phyloP scores from a whole-genome alignment of 2,113 vertebrate species.

The Irena cyanogastra region DNA sequence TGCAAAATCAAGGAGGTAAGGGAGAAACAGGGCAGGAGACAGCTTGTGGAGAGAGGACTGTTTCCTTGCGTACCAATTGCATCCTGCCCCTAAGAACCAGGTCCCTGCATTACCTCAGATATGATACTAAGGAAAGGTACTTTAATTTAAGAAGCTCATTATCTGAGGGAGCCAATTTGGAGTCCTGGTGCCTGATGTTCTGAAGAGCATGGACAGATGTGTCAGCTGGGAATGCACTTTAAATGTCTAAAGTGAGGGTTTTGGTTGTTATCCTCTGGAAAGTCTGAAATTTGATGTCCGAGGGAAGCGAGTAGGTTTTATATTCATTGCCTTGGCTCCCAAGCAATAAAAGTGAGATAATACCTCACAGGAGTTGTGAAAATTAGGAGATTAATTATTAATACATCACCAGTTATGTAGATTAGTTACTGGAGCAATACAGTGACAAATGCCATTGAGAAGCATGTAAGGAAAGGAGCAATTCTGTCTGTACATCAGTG shows the following conservation, averaged over 20 bases:
- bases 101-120: background rate
- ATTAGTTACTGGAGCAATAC: background rate
- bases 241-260: background rate
- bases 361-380: background rate
- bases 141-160: background rate
- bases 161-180: background rate
- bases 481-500: background rate
- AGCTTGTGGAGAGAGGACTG: accelerated
- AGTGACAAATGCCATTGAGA: background rate
- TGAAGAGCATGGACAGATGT: background rate
- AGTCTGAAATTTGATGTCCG: background rate
- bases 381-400: background rate
- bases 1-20: background rate
- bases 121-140: background rate
- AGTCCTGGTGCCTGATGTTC: background rate
- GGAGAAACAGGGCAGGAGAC: background rate
- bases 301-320: background rate
- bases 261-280: background rate
- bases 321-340: background rate
- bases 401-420: background rate
- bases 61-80: accelerated
- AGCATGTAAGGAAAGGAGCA: background rate
- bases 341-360: background rate
- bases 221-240: background rate
- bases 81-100: background rate